phyloP scores from a whole-genome alignment of 2,797 vertebrate genomes.

The Pantherophis alleghaniensis region DNA sequence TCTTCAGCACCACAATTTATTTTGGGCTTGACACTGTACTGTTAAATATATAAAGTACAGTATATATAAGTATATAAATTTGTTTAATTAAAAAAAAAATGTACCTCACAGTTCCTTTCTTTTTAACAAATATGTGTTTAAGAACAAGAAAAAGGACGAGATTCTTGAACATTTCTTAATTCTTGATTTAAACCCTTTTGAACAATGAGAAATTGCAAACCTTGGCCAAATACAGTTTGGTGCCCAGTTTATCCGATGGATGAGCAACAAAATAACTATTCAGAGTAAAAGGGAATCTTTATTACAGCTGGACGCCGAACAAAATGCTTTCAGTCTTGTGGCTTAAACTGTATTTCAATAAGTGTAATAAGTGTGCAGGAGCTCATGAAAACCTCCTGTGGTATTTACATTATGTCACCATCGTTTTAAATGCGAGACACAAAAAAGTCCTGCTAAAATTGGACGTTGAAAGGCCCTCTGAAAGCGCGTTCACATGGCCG shows the following conservation, averaged over 20 bases:
- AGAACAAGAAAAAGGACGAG: constrained; percentile 15
- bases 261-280: constrained; percentile 66
- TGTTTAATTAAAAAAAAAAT: neutral
- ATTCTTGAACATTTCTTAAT: constrained; percentile 55
- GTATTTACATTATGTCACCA: constrained; percentile 47
- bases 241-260: constrained; percentile 59
- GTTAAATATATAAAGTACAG: neutral
- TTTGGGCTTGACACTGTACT: constrained; percentile 7
- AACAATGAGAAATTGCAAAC: constrained; percentile 55
- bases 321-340: constrained; percentile 49
- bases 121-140: constrained; percentile 50
- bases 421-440: constrained; percentile 60
- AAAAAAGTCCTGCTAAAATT: constrained; percentile 65
- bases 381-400: constrained; percentile 46
- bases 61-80: neutral
- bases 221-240: constrained; percentile 55
- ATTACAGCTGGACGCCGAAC: constrained; percentile 61
- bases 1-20: neutral
- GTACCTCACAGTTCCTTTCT: constrained; percentile 23
- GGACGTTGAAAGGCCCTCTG: constrained; percentile 70
- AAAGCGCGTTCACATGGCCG: constrained; percentile 75
- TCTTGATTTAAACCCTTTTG: constrained; percentile 60
- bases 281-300: neutral
- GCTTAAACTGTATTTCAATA: constrained; percentile 49
- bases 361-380: constrained; percentile 54